Base-by-base conservation (phyloP, 2,797 vertebrate species). In the Fringilla coelebs region DNA sequence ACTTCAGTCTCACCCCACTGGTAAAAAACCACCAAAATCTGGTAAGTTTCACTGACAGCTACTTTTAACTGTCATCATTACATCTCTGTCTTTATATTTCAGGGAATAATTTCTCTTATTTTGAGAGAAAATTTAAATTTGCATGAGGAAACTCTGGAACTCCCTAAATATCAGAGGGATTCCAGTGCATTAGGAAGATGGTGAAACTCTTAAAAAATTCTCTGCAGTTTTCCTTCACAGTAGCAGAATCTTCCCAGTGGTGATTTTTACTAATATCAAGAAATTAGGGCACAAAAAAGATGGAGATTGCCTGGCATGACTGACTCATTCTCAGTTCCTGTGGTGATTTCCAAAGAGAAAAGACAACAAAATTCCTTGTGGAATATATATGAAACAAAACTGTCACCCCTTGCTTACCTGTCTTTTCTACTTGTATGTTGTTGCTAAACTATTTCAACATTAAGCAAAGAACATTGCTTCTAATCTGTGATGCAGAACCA, bases 401-500 rank as follows among this genome's bases (percentile, higher is more conserved):
- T 40, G 55, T 36, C 71, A 76, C 38, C 2, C 22, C 17, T 21
- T 61, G 60, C 11, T 80, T 58, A 38, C 16, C 8, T 41, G n/a
- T 2, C 38, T 62, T 76, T 52, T 29, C 26, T 20, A 38, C 65
- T 73, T 0, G 0, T 1, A 3, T 6, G 10, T 24, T 76, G 29
- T 68, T 25, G 25, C 43, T 19, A 57, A 65, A 68, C 77, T 51
- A 70, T 55, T 72, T 78, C 45, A 67, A 17, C 3, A 74, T 6
- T 10, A 54, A 74, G 51, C 79, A 88, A 72, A 75, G 16, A 90
- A 48, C 22, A n/a, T 9, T 13, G 28, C 45, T 74, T 77, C 20
- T 78, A 43, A 65, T 3, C 54, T 57, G 58, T 13, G 24, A 86
- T 40, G 34, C 29, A 80, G 38, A 55, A 77, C 16, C 52, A 49